Percentiles rank a stretch among this genome's conserved stretches.
phyloP scores from a whole-genome alignment of 2,113 vertebrate species.

The Climacteris rufus region DNA sequence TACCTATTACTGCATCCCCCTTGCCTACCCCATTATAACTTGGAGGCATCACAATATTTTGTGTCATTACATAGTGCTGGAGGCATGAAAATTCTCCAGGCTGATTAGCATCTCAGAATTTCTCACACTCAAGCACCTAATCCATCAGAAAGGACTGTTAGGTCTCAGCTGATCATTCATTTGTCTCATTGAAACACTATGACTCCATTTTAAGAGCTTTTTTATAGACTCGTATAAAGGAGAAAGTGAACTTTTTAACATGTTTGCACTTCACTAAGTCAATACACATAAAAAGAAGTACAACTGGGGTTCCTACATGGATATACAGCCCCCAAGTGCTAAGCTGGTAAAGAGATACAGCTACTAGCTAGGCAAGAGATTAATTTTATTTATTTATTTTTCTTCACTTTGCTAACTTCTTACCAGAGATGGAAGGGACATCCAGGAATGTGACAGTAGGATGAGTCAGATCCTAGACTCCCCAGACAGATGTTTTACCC shows the following conservation, averaged over 20 bases:
- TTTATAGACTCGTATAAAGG: slow-evolving; percentile 83
- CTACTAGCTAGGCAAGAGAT: not conserved
- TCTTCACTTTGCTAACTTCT: not conserved
- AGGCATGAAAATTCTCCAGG: not conserved
- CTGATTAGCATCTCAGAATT: slow-evolving; percentile 28
- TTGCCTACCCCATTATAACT: not conserved
- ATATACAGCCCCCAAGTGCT: slow-evolving; percentile 26
- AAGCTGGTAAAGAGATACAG: slow-evolving; percentile 42
- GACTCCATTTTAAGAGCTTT: slow-evolving; percentile 79
- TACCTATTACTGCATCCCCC: not conserved
- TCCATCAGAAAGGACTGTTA: not conserved
- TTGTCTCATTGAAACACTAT: slow-evolving; percentile 74
- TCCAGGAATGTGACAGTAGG: not conserved
- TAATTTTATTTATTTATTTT: not conserved
- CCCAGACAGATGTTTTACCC: not conserved
- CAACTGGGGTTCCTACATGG: slow-evolving; percentile 54
- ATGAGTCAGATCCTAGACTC: not conserved
- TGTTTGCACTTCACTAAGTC: slow-evolving; percentile 77
- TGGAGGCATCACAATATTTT: not conserved
- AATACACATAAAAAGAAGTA: slow-evolving; percentile 71
- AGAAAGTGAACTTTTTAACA: slow-evolving; percentile 78
- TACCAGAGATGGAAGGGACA: not conserved
- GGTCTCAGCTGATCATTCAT: slow-evolving; percentile 43
- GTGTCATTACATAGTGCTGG: not conserved
- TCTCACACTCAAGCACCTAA: slow-evolving; percentile 38